Conservation (phyloP, 2,888 invertebrate genomes). For the Bedellia somnulentella region DNA sequence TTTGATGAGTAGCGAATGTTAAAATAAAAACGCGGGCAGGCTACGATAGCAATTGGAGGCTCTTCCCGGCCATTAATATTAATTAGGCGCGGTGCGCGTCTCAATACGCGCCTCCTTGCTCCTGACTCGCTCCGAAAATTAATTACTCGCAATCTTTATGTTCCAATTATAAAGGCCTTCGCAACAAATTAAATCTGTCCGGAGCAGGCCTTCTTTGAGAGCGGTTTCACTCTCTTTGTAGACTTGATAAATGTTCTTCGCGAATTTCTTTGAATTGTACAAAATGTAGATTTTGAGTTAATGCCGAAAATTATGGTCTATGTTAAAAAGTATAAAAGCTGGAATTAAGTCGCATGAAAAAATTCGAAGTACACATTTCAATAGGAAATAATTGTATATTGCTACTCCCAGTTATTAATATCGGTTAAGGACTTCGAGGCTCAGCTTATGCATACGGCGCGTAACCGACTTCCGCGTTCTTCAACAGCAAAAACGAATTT, state of each 20-base stretch:
- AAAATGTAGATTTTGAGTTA: slow-evolving; percentile 36
- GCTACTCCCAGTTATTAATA: slow-evolving; percentile 28
- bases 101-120: slow-evolving; percentile 55
- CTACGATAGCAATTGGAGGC: too few species aligned
- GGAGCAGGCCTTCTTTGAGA: slow-evolving; percentile 57
- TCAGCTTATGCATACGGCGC: slow-evolving; percentile 52
- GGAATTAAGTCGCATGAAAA: slow-evolving; percentile 25
- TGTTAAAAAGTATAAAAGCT: slow-evolving; percentile 22
- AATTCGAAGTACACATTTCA: slow-evolving; percentile 13
- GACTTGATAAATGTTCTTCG: slow-evolving; percentile 58
- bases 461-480: slow-evolving; percentile 50
- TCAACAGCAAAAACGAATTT: slow-evolving; percentile 45
- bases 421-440: slow-evolving; percentile 34
- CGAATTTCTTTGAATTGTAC: slow-evolving; percentile 50
- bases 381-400: slow-evolving; percentile 49
- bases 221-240: slow-evolving; percentile 60
- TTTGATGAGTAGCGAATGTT: too few species aligned
- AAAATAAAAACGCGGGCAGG: too few species aligned
- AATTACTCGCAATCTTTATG: slow-evolving; percentile 63
- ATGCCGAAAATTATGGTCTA: slow-evolving; percentile 37
- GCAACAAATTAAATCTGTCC: slow-evolving; percentile 63
- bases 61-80: slow-evolving; percentile 58
- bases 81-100: slow-evolving; percentile 50
- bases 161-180: slow-evolving; percentile 63
- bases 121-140: slow-evolving; percentile 60